Base-by-base conservation (phyloP, 2,113 vertebrate genomes). In the Misgurnus mizolepis region DNA sequence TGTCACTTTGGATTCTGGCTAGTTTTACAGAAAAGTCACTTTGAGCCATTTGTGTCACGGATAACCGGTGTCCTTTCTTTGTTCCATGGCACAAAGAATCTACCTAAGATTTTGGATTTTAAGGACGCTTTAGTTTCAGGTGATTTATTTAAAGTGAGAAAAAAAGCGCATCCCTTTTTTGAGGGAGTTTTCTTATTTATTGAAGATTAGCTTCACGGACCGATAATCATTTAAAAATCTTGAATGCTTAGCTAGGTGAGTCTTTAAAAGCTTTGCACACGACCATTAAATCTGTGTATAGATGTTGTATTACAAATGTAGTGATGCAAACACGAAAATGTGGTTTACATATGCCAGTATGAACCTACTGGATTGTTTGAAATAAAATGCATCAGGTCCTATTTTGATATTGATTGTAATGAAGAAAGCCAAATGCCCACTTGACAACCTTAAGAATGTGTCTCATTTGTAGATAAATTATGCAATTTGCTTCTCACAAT, bases 401-500 rank as follows among this genome's bases (percentile, higher is more conserved):
- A 41, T 65, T 4, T 41, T 76, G 74, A 76, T 66, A 6, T 60
- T 75, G 64, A 81, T 53, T 72, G 70, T 9, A 43, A 58, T 79
- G 80, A 77, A 50, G 17, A 58, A 66, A 78, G 65, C 58, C 69
- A 58, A 53, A 69, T 53, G 77, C 58, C 83, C 71, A 45, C 70
- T 45, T 82, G 61, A 83, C 86, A 84, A 78, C 78, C 77, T 81
- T 78, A 82, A 80, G 85, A 92, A 89, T 88, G 85, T 89, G 78
- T 91, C 78, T 87, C 85, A 83, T 76, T 72, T 86, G 87, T 88
- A 86, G 77, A 84, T 87, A 89, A 94, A 90, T 93, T 95, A 96
- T 96, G 93, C 94, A 96, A 93, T 91, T 92, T 95, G 93, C 93
- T 93, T 93, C 81, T 90, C 92, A 93, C 93, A 94, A 95, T 93